Evolutionary conservation across 2,888 invertebrate genomes (phyloP), one percentile per base, ranked within the genome.

Genomic region (Cynaeus angustus): DNA sequence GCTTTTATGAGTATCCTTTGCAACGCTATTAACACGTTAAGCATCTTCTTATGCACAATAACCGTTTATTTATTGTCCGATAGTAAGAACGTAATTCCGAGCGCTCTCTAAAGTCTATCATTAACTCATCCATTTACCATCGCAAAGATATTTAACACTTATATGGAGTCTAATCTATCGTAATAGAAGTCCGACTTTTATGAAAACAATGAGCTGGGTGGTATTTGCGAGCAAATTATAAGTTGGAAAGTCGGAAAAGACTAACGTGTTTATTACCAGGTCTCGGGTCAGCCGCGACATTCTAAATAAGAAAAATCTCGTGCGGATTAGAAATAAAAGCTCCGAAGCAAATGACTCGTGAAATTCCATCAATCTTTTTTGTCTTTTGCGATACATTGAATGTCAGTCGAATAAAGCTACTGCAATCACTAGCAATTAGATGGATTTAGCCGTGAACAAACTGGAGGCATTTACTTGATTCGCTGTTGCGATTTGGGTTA

Each of bases 141-240:
- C 26, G 26, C 13, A 45, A 58, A 59, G 28, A 59, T 26, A 45
- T 37, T 62, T 62, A 46, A 62, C 61, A 62, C 61, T 62, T 62
- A 62, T 62, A 62, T 62, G 61, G 61, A 37, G 21, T 50, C 12
- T 62, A 62, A 62, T 62, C 48, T 33, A 38, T 33, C 10, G 13
- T 53, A 53, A 53, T 53, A 53, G 14, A 53, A 12, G 33, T 53
- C 14, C 16, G 38, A 55, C 16, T 55, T 55, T 55, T 55, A 16
- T 7, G 33, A 33, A 48, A 48, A 48, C 48, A 48, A 48, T 48
- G 48, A 48, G 6, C 26, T 48, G 48, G 26, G 21, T 48, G 48
- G 48, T 48, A 48, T 48, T 48, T 26, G 12, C 48, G 4, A 21
- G 33, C 33, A 48, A 21, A 46, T 46, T 46, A 46, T 16, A 16